phyloP scores from a whole-genome alignment of 2,797 vertebrate species.

The Babyrousa celebensis region DNA sequence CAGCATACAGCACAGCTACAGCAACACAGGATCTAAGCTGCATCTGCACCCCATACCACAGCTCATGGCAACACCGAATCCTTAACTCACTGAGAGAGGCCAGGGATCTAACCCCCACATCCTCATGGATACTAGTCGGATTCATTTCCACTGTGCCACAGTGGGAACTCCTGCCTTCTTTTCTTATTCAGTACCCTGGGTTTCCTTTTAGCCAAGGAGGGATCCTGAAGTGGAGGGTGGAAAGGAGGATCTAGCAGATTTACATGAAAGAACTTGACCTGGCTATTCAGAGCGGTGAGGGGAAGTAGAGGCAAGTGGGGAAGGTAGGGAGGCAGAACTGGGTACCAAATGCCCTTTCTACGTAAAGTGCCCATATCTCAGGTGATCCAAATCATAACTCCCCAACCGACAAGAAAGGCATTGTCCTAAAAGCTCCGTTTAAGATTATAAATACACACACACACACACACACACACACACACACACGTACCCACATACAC shows the following conservation, averaged over 20 bases:
- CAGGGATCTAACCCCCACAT: too few species aligned
- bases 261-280: constrained; percentile 38
- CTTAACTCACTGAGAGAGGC: too few species aligned
- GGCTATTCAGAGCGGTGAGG: constrained; percentile 9
- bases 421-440: constrained; percentile 58
- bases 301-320: neutral
- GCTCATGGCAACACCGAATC: too few species aligned
- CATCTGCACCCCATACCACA: too few species aligned
- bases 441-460: neutral
- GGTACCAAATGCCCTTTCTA: neutral
- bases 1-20: too few species aligned
- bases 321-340: neutral
- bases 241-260: neutral
- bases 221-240: neutral
- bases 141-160: too few species aligned
- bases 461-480: neutral
- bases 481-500: neutral
- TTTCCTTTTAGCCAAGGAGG: constrained; percentile 51
- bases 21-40: too few species aligned
- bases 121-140: too few species aligned
- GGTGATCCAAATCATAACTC: constrained; percentile 55
- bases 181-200: constrained; percentile 30
- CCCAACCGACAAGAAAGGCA: constrained; percentile 26
- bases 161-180: neutral
- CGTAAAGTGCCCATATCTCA: constrained; percentile 15